Conservation (phyloP, 1,140 invertebrate genomes). For the Danaus plexippus region DNA sequence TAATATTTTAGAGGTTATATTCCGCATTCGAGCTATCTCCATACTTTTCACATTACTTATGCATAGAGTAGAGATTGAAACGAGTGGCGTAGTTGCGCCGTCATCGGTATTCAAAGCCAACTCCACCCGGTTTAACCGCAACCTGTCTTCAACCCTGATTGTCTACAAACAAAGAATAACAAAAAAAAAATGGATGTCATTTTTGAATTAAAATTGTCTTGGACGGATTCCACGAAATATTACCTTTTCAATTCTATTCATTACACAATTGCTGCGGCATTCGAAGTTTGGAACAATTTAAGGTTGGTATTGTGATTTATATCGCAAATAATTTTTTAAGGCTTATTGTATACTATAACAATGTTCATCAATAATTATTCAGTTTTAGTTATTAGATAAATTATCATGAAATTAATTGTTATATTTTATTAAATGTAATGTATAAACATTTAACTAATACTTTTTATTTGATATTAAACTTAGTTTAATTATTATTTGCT, state of each 20-base stretch:
- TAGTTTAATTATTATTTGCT: no score
- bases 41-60: conserved; percentile 69
- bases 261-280: conserved; percentile 12
- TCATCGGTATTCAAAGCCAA: conserved; percentile 61
- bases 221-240: conserved; percentile 11
- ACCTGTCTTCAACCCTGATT: conserved; percentile 48
- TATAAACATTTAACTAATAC: no score
- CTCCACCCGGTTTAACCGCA: conserved; percentile 42
- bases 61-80: conserved; percentile 69
- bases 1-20: conserved; percentile 27
- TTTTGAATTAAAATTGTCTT: conserved; percentile 25
- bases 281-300: conserved; percentile 1
- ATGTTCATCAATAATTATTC: no score
- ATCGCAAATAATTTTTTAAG: no score
- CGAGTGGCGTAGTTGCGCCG: conserved; percentile 51
- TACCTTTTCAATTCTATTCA: conserved; percentile 13
- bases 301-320: no score
- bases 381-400: no score
- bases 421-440: no score
- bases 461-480: no score
- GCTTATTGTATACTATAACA: no score
- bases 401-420: no score
- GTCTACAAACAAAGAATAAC: conserved; percentile 45
- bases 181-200: conserved; percentile 27
- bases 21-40: conserved; percentile 47